Percentiles rank a stretch among this genome's conserved stretches.
Conservation (phyloP, 2,797 vertebrate genomes). For the Pampus argenteus region DNA sequence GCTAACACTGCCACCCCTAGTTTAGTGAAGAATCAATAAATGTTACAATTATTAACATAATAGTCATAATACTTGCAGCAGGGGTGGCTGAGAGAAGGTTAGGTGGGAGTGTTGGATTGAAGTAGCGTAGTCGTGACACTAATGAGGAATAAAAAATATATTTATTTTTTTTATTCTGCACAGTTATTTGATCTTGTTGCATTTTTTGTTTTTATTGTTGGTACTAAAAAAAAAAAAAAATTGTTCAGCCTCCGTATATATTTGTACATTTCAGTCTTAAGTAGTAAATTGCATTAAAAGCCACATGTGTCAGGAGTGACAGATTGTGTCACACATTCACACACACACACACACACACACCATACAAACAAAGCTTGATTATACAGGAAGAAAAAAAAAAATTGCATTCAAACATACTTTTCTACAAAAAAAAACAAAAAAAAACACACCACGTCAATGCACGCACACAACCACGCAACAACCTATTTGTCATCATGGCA, state of each 20-base stretch:
- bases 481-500: slow-evolving; percentile 48
- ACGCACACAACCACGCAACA: slow-evolving; percentile 25
- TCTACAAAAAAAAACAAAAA: too few species aligned
- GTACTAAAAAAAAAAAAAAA: neutral
- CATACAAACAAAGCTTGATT: slow-evolving; percentile 9
- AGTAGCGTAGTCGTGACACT: too few species aligned
- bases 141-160: neutral
- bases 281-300: slow-evolving; percentile 17
- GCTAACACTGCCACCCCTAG: neutral
- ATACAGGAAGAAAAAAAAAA: neutral
- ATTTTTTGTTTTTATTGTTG: neutral
- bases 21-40: neutral
- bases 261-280: neutral
- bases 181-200: neutral
- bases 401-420: slow-evolving; percentile 16
- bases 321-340: neutral
- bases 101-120: neutral
- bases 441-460: slow-evolving; percentile 11
- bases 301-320: slow-evolving; percentile 21
- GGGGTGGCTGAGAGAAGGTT: neutral
- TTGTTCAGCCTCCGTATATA: neutral
- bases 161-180: neutral
- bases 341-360: slow-evolving; percentile 3
- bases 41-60: neutral
- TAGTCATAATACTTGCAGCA: neutral